Evolutionary conservation across 1,140 invertebrate species (phyloP), one percentile per base, ranked within the genome.

Genomic region (Cataglyphis hispanica): DNA sequence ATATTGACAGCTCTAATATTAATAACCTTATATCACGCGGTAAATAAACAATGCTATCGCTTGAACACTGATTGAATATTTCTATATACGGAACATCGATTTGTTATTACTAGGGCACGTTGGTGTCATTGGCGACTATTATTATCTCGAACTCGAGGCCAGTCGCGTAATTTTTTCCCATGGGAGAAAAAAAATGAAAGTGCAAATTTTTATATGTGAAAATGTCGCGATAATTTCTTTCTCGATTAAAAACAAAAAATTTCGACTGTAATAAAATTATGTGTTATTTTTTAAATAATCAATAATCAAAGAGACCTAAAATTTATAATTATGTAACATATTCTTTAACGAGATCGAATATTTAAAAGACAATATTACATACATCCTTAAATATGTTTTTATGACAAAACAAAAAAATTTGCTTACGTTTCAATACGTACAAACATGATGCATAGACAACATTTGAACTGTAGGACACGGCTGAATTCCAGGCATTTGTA

Each of bases 1-100:
- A 72, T 72, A 81, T 72, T 83, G 77, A 70, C 22, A 81, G 37
- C 37, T 25, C 11, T 27, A 83, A 74, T 83, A 83, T 83, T 83
- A 83, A 83, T 83, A 83, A 74, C 53, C 78, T 74, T 72, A 58
- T 46, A 13, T 83, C 78, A 72, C 25, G 6, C 63, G 67, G 37
- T 81, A 81, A 72, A 37, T 25, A 34, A 72, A 40, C 56, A 40
- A 74, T 61, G 25, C 66, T 70, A 43, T 70, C 25, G n/a, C 13
- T 2, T 83, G 50, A 43, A 61, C 40, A 11, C 34, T 50, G 22
- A 69, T 66, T 72, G 66, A 83, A 83, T 19, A 43, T 83, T 40
- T 27, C 25, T 19, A 31, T 74, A 83, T 74, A 60, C n/a, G n/a
- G 4, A 27, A 22, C 50, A 70, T 74, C 66, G 78, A 83, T 83